Conservation (phyloP, 1,140 invertebrate genomes). For the Tigriopus japonicus region DNA sequence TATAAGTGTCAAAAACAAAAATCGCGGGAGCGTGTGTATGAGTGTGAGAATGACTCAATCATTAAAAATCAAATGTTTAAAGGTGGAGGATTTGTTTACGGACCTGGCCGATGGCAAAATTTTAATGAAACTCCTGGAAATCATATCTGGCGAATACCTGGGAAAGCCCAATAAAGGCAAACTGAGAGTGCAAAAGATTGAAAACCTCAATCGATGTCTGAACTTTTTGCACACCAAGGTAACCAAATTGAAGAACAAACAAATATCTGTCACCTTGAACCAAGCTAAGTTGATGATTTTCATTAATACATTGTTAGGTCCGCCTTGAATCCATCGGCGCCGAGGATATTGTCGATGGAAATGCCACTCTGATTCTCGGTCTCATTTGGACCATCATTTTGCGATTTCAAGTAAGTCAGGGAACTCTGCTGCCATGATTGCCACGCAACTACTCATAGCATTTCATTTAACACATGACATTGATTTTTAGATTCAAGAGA, state of each 20-base stretch:
- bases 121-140: constrained; percentile 89
- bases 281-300: neutral
- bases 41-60: constrained; percentile 19
- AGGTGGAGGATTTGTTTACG: constrained; percentile 89
- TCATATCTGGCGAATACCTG: constrained; percentile 93
- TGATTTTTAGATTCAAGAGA: constrained; percentile 60
- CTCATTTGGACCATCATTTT: constrained; percentile 97
- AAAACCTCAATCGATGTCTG: constrained; percentile 96
- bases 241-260: too few species aligned
- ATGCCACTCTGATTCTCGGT: constrained; percentile 80
- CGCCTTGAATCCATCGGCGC: constrained; percentile 94
- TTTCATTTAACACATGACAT: constrained; percentile 24
- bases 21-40: neutral
- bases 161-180: constrained; percentile 88
- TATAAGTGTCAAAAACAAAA: neutral
- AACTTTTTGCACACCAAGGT: constrained; percentile 96
- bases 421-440: neutral
- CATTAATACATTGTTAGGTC: constrained; percentile 36
- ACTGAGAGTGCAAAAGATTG: constrained; percentile 96
- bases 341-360: constrained; percentile 97
- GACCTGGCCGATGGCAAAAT: constrained; percentile 90
- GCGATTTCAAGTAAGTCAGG: constrained; percentile 46
- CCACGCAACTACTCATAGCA: neutral
- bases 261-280: neutral
- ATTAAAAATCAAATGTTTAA: constrained; percentile 43